Evolutionary conservation across 2,888 invertebrate species (phyloP).

Genomic region (Oscheius sp.): DNA sequence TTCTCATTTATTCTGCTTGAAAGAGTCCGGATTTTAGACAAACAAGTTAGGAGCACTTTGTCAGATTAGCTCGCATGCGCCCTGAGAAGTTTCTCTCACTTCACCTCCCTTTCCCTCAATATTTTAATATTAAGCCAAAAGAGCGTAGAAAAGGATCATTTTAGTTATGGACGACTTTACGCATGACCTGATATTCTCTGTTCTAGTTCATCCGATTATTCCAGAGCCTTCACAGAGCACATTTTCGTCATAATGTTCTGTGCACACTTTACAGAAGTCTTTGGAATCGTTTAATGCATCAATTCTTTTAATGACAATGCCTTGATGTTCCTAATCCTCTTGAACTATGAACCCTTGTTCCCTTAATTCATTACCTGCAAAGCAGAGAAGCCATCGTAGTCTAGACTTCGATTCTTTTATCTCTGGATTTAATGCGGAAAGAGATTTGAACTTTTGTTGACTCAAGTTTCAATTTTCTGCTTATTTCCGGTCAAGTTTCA

Average conservation of each 20-base stretch:
- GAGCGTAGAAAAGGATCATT: too few relatives aligned
- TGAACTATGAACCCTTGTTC: not conserved
- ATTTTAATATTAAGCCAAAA: not conserved
- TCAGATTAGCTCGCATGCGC: too few relatives aligned
- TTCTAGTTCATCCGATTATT: constrained; percentile 24
- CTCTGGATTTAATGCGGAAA: too few relatives aligned
- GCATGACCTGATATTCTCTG: constrained; percentile 11
- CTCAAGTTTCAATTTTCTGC: not conserved
- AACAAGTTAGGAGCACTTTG: too few relatives aligned
- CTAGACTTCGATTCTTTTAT: not conserved
- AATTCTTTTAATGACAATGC: constrained; percentile 1
- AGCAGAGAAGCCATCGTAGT: not conserved
- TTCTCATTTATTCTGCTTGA: too few relatives aligned
- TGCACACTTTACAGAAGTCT: not conserved
- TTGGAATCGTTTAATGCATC: not conserved
- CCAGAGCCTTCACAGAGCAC: constrained; percentile 14
- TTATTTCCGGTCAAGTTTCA: not conserved
- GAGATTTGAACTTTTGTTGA: too few relatives aligned
- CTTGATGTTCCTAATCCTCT: not conserved
- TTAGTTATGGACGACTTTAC: constrained; percentile 1
- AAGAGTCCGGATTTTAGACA: too few relatives aligned
- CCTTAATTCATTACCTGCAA: not conserved
- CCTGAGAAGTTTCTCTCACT: not conserved
- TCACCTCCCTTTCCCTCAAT: not conserved
- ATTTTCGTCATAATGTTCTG: constrained; percentile 9